Evolutionary conservation across 2,113 vertebrate genomes (phyloP).

Genomic region (Varanus komodoensis): DNA sequence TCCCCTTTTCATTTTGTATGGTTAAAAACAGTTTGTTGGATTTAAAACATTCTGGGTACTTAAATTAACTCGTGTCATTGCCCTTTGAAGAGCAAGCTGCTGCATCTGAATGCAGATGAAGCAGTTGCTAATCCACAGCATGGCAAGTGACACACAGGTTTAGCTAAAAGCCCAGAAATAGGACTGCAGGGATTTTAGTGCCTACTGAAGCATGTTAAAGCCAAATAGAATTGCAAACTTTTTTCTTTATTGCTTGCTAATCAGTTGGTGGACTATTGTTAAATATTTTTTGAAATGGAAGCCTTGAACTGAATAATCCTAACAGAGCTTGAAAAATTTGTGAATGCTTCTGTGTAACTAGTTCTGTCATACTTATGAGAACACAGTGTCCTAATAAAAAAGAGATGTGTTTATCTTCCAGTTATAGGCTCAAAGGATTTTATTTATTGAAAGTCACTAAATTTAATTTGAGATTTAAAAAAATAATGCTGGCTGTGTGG

Average conservation of each 20-base stretch:
- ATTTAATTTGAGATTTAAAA: slow-evolving; percentile 51
- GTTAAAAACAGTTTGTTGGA: slow-evolving; percentile 67
- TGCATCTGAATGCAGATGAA: slow-evolving; percentile 71
- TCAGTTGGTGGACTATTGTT: slow-evolving; percentile 80
- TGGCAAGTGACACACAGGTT: slow-evolving; percentile 64
- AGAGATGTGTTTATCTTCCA: slow-evolving; percentile 80
- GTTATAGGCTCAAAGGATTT: slow-evolving; percentile 76
- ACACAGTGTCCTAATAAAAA: slow-evolving; percentile 78
- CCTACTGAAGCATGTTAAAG: slow-evolving; percentile 80
- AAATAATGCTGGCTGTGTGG: not conserved
- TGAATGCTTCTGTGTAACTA: slow-evolving; percentile 83
- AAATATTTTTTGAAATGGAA: slow-evolving; percentile 83
- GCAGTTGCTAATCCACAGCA: slow-evolving; percentile 71
- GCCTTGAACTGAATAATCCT: slow-evolving; percentile 80
- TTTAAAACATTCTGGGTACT: slow-evolving; percentile 64
- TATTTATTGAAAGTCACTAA: slow-evolving; percentile 59
- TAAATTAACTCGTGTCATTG: slow-evolving; percentile 70
- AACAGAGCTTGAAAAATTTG: slow-evolving; percentile 83
- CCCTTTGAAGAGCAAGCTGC: slow-evolving; percentile 66
- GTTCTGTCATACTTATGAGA: slow-evolving; percentile 79
- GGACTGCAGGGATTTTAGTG: slow-evolving; percentile 84
- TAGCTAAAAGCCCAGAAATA: slow-evolving; percentile 73
- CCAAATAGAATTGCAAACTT: slow-evolving; percentile 78
- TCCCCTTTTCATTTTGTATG: slow-evolving; percentile 60
- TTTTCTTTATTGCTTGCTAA: slow-evolving; percentile 55